phyloP scores from a whole-genome alignment of 2,888 invertebrate genomes.

The Diadegma fenestrale region DNA sequence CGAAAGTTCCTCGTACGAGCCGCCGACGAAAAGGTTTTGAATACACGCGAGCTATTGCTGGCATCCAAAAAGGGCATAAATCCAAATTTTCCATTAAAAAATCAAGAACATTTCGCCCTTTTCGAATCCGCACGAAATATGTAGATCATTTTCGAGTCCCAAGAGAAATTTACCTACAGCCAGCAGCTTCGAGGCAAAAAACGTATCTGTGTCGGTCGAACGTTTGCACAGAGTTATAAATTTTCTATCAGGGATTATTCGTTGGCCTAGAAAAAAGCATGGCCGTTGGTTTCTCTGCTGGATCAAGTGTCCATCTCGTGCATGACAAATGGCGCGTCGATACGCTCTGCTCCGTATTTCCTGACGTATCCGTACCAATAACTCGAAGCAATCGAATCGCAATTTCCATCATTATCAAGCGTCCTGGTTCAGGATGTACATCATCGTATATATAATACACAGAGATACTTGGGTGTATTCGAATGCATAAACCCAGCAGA shows the following conservation, averaged over 20 bases:
- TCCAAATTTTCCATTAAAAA: neutral
- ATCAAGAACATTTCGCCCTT: neutral
- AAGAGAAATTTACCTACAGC: constrained; percentile 56
- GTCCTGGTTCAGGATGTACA: constrained; percentile 14
- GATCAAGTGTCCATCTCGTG: constrained; percentile 17
- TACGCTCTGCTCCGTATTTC: neutral
- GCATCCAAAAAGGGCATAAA: neutral
- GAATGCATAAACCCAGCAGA: constrained; percentile 4
- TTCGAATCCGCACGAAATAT: neutral
- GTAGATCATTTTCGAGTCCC: constrained; percentile 30
- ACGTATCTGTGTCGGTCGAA: constrained; percentile 10
- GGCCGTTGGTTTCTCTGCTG: constrained; percentile 29
- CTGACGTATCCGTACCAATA: constrained; percentile 17
- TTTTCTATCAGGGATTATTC: constrained; percentile 32
- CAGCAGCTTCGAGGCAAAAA: constrained; percentile 18
- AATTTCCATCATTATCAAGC: constrained; percentile 53
- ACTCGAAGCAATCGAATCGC: constrained; percentile 55
- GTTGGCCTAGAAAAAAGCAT: neutral
- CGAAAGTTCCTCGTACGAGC: constrained; percentile 40
- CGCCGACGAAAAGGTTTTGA: neutral
- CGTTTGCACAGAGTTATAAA: constrained; percentile 27
- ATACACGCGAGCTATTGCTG: neutral
- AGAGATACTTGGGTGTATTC: neutral
- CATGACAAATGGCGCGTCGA: constrained; percentile 7
- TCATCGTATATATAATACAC: neutral